A percentile compares a stretch with the other conserved stretches of the same genome.
phyloP scores from a whole-genome alignment of 2,797 vertebrate genomes.

The Sitta carolinensis region DNA sequence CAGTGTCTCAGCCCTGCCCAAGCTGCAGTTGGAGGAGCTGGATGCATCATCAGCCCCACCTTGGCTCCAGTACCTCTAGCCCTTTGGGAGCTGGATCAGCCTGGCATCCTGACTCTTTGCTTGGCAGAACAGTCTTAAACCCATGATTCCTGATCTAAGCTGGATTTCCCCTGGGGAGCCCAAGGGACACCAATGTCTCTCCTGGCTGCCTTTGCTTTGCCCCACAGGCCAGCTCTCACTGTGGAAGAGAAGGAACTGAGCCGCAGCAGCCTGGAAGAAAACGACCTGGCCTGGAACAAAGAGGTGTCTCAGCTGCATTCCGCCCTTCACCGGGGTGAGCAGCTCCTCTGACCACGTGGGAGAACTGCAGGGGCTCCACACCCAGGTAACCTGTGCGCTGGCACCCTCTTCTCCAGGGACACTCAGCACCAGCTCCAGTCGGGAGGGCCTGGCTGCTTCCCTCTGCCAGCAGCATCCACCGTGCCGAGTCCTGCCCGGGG shows the following conservation, averaged over 20 bases:
- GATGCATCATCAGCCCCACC: background rate
- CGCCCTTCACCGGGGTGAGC: slow-evolving; percentile 43
- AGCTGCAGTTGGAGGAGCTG: background rate
- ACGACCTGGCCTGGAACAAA: slow-evolving; percentile 9
- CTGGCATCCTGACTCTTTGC: background rate
- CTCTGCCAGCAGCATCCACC: background rate
- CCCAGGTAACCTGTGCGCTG: background rate
- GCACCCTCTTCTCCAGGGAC: background rate
- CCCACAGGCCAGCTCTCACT: slow-evolving; percentile 52
- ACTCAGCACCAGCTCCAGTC: background rate
- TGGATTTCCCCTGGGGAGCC: background rate
- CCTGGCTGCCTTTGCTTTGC: background rate
- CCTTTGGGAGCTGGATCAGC: background rate
- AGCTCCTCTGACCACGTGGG: slow-evolving; percentile 7
- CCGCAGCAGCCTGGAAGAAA: slow-evolving; percentile 63
- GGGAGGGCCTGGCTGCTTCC: background rate
- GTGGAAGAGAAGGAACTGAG: slow-evolving; percentile 67
- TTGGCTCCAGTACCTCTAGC: background rate
- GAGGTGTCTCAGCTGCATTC: slow-evolving; percentile 48
- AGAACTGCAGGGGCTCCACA: slow-evolving; percentile 59
- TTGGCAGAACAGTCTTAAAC: background rate
- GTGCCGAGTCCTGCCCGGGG: background rate
- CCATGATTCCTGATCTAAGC: background rate
- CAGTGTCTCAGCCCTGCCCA: background rate
- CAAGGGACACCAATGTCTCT: background rate